Evolutionary conservation across 2,797 vertebrate genomes (phyloP), one percentile per base, ranked within the genome.

Genomic region (Anguilla pacifica): DNA sequence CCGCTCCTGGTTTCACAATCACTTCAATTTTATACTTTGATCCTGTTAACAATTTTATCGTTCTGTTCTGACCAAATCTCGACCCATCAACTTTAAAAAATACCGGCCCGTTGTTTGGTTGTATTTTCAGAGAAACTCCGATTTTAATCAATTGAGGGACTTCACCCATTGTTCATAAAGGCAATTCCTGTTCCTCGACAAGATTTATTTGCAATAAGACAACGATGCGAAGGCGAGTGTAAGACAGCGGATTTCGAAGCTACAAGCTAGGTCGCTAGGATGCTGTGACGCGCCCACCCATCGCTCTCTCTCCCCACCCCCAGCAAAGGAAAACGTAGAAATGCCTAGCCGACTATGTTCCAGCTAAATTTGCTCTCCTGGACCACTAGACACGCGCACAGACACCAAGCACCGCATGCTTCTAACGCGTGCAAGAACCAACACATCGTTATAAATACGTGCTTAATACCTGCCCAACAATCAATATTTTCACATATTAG

Each of bases 1-100:
- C 92, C 1, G 96, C 97, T 90, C 97, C 97, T 0, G 98, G 98
- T 88, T 97, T 98, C 0, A 99, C 92, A n/a, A 97, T 95, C 93
- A 99, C 96, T 82, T 98, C 97, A 87, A 98, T 95, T 88, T 96
- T 97, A 94, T 99, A 99, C 86, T 99, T 99, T 84, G 98, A 97
- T 11, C 98, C 98, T 0, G 98, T 99, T 85, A 99, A 94, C 92
- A 99, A 95, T 93, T 99, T 99, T 93, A 99, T 99, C 90, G 98
- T 99, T 88, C 98, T 96, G 90, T 97, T 99, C 95, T 98, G 98
- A 7, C 97, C 98, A 90, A 99, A 99, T 87, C 98, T 95, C 86
- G 98, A 97, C 4, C 98, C 98, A 91, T 99, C 98, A 85, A 98
- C 97, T 90, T 99, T 99, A 94, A 97, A 99, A 91, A 95, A 97